Evolutionary conservation across 2,797 vertebrate species (phyloP).

Genomic region (Sibirionetta formosa): DNA sequence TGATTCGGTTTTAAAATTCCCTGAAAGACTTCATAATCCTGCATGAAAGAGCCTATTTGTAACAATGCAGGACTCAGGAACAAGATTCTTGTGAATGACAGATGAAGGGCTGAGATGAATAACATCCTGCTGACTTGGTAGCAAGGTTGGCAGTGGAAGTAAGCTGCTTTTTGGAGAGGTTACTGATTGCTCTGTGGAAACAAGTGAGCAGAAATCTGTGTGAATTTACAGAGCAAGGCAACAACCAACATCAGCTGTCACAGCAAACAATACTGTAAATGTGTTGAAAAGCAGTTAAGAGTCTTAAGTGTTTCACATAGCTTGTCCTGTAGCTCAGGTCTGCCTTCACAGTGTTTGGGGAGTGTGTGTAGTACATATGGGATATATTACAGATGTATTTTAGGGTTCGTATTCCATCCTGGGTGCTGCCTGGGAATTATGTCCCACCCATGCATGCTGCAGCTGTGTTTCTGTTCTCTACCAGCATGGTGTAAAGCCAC

Average conservation of each 20-base stretch:
- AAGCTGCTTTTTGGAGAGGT: not conserved
- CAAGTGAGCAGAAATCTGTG: not conserved
- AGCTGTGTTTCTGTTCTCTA: not conserved
- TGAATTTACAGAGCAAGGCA: not conserved
- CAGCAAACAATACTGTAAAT: not conserved
- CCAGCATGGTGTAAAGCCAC: not conserved
- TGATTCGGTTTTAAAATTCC: not conserved
- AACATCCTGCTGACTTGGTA: not conserved
- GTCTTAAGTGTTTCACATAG: not conserved
- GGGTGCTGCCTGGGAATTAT: not conserved
- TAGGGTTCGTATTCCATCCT: not conserved
- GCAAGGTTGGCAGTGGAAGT: not conserved
- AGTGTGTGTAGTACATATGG: not conserved
- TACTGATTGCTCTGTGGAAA: not conserved
- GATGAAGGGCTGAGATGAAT: not conserved
- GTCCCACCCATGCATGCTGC: not conserved
- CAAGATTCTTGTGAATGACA: not conserved
- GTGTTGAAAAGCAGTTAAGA: not conserved
- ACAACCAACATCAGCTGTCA: not conserved
- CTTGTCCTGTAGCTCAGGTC: not conserved
- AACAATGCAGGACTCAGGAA: accelerated
- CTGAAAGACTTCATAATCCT: not conserved
- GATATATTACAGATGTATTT: not conserved
- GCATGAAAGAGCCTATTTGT: not conserved
- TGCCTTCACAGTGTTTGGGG: not conserved